Evolutionary conservation across 2,113 vertebrate genomes (phyloP).

Genomic region (Indri indri): DNA sequence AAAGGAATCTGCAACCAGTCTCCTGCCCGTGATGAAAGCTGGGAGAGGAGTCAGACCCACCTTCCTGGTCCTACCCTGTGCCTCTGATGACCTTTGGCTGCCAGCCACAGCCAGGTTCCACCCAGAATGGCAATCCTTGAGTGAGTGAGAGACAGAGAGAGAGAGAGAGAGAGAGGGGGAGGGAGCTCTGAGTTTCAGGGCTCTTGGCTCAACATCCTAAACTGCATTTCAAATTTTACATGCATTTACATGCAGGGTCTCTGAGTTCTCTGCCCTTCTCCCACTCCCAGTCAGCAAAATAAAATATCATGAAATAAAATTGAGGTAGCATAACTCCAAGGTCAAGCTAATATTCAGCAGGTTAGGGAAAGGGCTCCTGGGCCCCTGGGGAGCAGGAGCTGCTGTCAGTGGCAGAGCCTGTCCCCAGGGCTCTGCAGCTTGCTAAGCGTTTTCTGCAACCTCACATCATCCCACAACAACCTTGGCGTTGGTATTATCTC

Average conservation of each 20-base stretch:
- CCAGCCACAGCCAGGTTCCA: background rate
- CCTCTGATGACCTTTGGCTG: background rate
- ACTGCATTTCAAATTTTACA: background rate
- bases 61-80: background rate
- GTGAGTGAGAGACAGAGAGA: background rate
- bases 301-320: constrained; percentile 34
- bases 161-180: background rate
- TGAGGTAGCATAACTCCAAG: background rate
- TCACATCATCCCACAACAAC: background rate
- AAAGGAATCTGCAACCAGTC: background rate
- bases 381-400: background rate
- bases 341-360: background rate
- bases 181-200: background rate
- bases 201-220: background rate
- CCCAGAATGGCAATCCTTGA: background rate
- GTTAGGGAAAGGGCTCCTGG: background rate
- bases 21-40: background rate
- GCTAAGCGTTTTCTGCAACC: background rate
- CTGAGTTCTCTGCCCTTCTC: background rate
- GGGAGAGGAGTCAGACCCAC: background rate
- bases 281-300: background rate
- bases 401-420: background rate
- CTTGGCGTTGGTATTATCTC: fast-evolving
- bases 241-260: background rate
- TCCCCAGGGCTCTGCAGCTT: fast-evolving